Percentiles rank a stretch among this genome's conserved stretches.
Evolutionary conservation across 2,113 vertebrate genomes (phyloP).

Genomic region (Lepus europaeus): DNA sequence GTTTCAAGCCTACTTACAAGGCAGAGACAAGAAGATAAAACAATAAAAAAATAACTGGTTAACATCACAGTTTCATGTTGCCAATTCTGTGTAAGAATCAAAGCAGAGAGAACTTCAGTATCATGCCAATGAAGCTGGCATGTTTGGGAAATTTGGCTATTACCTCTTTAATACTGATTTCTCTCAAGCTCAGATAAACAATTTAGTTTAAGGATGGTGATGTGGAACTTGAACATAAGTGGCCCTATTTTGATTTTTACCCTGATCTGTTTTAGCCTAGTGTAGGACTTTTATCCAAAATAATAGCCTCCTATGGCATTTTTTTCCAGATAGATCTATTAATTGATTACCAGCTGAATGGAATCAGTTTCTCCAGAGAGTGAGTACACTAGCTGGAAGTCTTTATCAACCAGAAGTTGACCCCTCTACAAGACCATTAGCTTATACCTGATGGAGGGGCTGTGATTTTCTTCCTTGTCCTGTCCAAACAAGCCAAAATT

Average conservation of each 20-base stretch:
- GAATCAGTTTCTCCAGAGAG: background rate
- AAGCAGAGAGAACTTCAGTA: background rate
- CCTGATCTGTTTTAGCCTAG: background rate
- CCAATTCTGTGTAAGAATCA: background rate
- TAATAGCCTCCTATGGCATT: background rate
- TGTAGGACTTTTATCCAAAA: background rate
- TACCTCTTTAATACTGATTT: background rate
- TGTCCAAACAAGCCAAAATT: background rate
- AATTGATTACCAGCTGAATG: slow-evolving; percentile 41
- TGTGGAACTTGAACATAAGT: background rate
- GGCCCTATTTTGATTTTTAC: background rate
- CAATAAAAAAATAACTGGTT: background rate
- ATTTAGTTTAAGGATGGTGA: background rate
- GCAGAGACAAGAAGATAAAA: background rate
- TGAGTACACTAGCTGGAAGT: background rate
- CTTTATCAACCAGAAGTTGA: background rate
- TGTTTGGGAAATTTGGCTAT: background rate
- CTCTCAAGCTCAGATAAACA: background rate
- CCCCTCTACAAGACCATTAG: background rate
- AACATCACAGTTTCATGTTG: background rate
- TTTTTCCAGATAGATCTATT: slow-evolving; percentile 34
- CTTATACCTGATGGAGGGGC: background rate
- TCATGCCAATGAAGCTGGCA: background rate
- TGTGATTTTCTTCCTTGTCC: slow-evolving; percentile 31
- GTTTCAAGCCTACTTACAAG: background rate